Base-by-base conservation (phyloP, 2,113 vertebrate species). In the Tamias sibiricus region DNA sequence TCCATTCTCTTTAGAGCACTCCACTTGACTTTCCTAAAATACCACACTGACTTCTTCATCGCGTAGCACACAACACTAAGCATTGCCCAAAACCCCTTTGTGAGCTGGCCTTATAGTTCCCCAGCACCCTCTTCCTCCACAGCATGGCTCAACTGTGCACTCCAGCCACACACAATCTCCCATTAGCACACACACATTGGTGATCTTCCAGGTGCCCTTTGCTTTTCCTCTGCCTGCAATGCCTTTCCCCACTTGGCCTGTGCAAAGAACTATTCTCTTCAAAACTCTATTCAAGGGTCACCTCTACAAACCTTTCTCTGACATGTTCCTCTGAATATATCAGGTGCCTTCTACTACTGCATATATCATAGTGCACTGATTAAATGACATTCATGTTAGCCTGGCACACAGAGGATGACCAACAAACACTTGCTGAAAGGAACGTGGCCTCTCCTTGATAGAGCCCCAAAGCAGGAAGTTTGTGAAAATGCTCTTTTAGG, bases 401-500 rank as follows among this genome's bases (percentile, higher is more conserved):
- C 76, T 88, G 85, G 71, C 77, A 96, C 79, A 82, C 12, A 81
- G 44, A 68, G 49, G 37, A 42, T 90, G 77, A 82, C 93, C 81
- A 88, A 42, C 12, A 81, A 90, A 82, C 57, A 91, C 71, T 72
- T 90, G 47, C 4, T 82, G 91, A 95, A 94, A 35, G 93, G 72
- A 92, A 91, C 40, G 83, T 96, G 74, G 83, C 64, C 44, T 93
- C 88, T 93, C 49, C 71, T 71, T 52, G 91, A 90, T 44, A 44
- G 57, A 49, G 19, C 40, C 20, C 79, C 71, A 80, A 93, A 94
- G 64, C 19, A 87, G 35, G 30, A 94, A 93, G 62, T 37, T 66
- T 91, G 91, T 94, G 90, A 93, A 97, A 95, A 79, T 30, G 26
- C 75, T 86, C 28, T 83, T 93, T n/a, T 71, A 92, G 82, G 79